A percentile compares a stretch with the other conserved stretches of the same genome.
phyloP scores from a whole-genome alignment of 2,797 vertebrate species.

The Micrastur ruficollis region DNA sequence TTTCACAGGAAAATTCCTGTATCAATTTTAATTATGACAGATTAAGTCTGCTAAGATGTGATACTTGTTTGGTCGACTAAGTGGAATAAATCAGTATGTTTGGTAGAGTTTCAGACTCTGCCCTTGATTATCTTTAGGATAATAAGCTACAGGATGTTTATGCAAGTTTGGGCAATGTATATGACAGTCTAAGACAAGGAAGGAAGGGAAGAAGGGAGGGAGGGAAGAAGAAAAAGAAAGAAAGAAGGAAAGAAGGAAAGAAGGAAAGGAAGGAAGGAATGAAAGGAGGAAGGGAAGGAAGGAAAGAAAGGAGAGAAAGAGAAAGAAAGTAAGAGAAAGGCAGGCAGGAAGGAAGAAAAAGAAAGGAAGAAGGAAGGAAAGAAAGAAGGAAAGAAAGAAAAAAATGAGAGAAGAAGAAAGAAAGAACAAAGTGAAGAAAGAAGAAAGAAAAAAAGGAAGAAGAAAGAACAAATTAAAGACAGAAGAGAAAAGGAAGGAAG shows the following conservation, averaged over 20 bases:
- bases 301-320: rapidly evolving
- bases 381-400: not conserved
- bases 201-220: not conserved
- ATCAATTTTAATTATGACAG: slow-evolving; percentile 4
- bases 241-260: too few relatives aligned
- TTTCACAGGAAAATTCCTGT: not conserved
- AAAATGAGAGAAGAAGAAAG: not conserved
- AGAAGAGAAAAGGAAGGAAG: too few relatives aligned
- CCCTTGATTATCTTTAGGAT: not conserved
- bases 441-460: too few relatives aligned
- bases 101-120: not conserved
- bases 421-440: rapidly evolving
- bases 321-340: too few relatives aligned
- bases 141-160: not conserved
- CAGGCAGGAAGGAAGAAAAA: rapidly evolving
- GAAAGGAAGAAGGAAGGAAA: not conserved
- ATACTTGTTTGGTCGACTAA: not conserved
- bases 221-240: not conserved
- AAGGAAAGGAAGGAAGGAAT: rapidly evolving
- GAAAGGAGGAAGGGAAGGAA: rapidly evolving
- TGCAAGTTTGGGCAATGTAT: not conserved
- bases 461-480: too few relatives aligned
- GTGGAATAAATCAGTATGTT: not conserved
- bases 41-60: not conserved
- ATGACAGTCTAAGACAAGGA: not conserved